A percentile compares a stretch with the other conserved stretches of the same genome.
Conservation (phyloP, 2,888 invertebrate genomes). For the Harpagoxenus sublaevis region DNA sequence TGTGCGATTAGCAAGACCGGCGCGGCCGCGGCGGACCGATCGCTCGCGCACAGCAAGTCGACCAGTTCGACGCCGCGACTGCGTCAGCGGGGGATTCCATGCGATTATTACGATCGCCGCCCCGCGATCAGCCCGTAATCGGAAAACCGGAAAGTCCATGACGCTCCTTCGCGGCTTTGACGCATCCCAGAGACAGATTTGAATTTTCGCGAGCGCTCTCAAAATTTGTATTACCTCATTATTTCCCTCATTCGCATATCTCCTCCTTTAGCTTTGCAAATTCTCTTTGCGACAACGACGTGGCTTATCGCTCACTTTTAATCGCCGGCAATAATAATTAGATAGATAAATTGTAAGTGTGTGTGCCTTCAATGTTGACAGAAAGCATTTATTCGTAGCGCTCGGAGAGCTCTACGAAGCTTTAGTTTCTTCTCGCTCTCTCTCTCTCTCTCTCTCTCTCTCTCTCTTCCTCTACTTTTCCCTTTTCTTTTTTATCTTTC, state of each 20-base stretch:
- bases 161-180: not conserved
- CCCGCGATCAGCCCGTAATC: not conserved
- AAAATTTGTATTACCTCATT: not conserved
- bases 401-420: not conserved
- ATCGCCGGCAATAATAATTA: not conserved
- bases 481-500: not conserved
- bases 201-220: not conserved
- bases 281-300: not conserved
- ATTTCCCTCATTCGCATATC: not conserved
- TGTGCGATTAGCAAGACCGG: slow-evolving; percentile 24
- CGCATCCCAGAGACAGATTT: not conserved
- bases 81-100: slow-evolving; percentile 8
- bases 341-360: not conserved
- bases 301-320: not conserved
- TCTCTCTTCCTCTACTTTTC: not conserved
- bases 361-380: not conserved
- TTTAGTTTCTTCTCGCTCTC: not conserved
- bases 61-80: not conserved
- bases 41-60: slow-evolving; percentile 14
- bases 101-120: not conserved
- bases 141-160: not conserved
- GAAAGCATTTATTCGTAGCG: not conserved
- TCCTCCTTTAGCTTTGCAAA: not conserved
- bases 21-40: slow-evolving; percentile 13
- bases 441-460: not conserved